Conservation (phyloP, 2,888 invertebrate genomes). For the Microplitis manilae region DNA sequence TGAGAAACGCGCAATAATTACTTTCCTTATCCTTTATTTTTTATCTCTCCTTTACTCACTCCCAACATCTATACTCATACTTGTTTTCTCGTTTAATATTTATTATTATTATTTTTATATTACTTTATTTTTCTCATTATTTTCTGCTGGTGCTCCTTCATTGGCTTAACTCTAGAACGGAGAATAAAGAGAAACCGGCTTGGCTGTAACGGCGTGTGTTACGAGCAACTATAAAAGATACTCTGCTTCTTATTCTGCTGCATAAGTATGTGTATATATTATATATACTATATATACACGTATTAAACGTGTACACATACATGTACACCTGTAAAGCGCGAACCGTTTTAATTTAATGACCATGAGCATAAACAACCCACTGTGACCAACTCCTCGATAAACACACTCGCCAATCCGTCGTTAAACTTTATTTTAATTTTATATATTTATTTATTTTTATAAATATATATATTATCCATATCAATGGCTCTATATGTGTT, state of each 20-base stretch:
- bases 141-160: not conserved
- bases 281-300: not conserved
- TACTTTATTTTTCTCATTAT: constrained; percentile 5
- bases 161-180: constrained; percentile 32
- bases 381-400: constrained; percentile 28
- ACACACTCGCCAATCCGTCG: constrained; percentile 14
- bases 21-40: constrained; percentile 26
- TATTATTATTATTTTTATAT: constrained; percentile 15
- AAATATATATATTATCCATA: not conserved
- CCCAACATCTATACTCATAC: not conserved
- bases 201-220: constrained; percentile 15
- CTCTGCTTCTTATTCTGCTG: not conserved
- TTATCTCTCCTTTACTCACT: constrained; percentile 32
- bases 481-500: not conserved
- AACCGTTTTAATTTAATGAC: constrained; percentile 39
- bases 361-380: constrained; percentile 25
- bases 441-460: not conserved
- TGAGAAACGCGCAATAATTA: constrained; percentile 62
- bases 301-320: constrained; percentile 12
- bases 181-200: constrained; percentile 27
- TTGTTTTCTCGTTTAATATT: not conserved
- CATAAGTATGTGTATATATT: not conserved
- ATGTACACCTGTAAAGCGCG: constrained; percentile 33
- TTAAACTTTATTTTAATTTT: constrained; percentile 1
- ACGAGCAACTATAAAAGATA: constrained; percentile 12